These are phyloP conservation scores for Chloroceryle inda DNA, from an alignment of 2,797 vertebrate species.

Conservation along the genomic window DNA sequence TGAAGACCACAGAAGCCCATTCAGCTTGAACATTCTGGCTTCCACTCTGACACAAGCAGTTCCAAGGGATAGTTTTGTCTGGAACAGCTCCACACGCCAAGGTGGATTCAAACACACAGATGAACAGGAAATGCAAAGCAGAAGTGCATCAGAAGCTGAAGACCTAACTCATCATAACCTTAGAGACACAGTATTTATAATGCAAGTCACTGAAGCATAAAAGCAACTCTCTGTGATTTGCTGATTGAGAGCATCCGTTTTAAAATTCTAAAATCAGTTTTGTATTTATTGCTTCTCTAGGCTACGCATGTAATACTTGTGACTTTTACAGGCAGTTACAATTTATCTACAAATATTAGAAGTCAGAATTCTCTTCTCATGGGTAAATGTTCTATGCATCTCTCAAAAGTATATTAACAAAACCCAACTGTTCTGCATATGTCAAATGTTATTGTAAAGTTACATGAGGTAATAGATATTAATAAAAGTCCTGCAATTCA, in stretches of 20 bases:
- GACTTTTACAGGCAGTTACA: neutral
- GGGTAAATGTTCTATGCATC: neutral
- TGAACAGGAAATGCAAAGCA: neutral
- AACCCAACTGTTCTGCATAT: neutral
- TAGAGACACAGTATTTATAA: neutral
- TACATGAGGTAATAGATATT: neutral
- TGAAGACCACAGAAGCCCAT: neutral
- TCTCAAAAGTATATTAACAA: neutral
- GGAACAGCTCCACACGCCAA: neutral
- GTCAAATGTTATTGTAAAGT: neutral
- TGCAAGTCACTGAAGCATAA: neutral
- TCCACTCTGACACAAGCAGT: neutral
- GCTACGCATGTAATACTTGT: neutral
- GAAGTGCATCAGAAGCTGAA: neutral
- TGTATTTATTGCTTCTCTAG: neutral
- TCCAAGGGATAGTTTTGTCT: neutral
- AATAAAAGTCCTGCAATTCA: neutral
- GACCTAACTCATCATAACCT: neutral
- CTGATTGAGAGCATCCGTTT: neutral
- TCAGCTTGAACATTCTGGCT: neutral
- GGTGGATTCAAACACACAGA: neutral
- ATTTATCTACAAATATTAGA: neutral
- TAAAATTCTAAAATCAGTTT: neutral
- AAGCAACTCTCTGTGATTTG: neutral
- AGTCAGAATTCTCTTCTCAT: neutral